A percentile compares a stretch with the other conserved stretches of the same genome.
These are phyloP conservation scores for Euphydryas editha DNA, from an alignment of 2,888 invertebrate genomes.

Conservation along the genomic window DNA sequence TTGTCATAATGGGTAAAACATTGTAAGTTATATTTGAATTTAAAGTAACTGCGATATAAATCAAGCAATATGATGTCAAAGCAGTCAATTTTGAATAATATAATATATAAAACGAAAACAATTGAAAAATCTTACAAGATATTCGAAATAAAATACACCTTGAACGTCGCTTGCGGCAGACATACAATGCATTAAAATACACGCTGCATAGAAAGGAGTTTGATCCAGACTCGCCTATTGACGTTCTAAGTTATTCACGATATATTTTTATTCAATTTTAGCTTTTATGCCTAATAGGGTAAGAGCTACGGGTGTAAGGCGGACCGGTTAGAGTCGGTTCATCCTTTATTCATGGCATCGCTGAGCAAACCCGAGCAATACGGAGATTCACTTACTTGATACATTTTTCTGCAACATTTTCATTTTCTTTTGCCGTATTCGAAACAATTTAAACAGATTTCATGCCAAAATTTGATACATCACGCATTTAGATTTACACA, in stretches of 20 bases:
- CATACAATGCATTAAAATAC: conserved; percentile 2
- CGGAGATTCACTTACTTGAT: conserved; percentile 35
- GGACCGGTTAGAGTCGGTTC: conserved; percentile 12
- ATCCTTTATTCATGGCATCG: conserved; percentile 37
- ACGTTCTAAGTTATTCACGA: conserved; percentile 18
- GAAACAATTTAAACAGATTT: neutral
- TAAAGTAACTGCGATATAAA: too few species aligned
- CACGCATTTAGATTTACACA: neutral
- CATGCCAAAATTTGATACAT: neutral
- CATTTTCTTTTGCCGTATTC: neutral
- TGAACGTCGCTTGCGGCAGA: conserved; percentile 3
- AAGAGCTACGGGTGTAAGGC: conserved; percentile 12
- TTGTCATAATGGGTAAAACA: too few species aligned
- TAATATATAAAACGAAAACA: neutral
- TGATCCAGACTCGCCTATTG: conserved; percentile 21
- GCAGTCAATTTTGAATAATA: neutral
- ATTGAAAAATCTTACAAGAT: neutral
- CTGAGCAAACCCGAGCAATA: conserved; percentile 31
- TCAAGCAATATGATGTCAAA: too few species aligned
- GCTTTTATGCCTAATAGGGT: conserved; percentile 4
- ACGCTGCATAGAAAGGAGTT: conserved; percentile 4
- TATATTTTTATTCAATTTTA: conserved; percentile 16
- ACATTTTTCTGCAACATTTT: conserved; percentile 23
- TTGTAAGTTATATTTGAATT: too few species aligned
- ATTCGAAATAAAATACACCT: neutral